Conservation (phyloP, 2,797 vertebrate species). For the Trachops cirrhosus region DNA sequence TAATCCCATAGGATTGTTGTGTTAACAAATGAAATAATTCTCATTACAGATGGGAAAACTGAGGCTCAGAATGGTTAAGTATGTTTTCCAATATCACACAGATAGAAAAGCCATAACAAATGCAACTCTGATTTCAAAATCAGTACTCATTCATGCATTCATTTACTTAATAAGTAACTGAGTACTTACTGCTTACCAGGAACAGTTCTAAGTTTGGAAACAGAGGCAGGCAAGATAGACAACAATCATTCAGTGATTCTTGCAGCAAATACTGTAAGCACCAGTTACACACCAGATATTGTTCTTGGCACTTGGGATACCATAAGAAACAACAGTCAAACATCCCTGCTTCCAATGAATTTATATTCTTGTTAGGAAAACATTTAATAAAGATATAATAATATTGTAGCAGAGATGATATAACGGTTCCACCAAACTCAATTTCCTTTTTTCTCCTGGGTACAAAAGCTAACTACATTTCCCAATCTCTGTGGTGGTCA, state of each 20-base stretch:
- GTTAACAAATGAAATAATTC: not conserved
- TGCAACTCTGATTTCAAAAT: not conserved
- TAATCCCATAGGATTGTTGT: not conserved
- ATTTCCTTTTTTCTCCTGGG: not conserved
- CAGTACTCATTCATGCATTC: not conserved
- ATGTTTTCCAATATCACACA: not conserved
- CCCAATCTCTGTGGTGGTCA: not conserved
- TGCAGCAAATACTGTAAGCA: not conserved
- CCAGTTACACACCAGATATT: not conserved
- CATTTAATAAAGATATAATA: not conserved
- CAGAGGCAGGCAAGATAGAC: not conserved
- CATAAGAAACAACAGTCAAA: conserved; percentile 5
- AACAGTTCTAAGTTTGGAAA: not conserved
- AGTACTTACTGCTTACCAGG: not conserved
- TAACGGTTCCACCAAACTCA: not conserved
- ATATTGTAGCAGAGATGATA: not conserved
- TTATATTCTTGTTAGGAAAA: not conserved
- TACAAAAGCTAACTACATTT: not conserved
- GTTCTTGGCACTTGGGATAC: not conserved
- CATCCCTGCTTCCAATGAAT: not conserved
- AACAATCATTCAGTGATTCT: not conserved
- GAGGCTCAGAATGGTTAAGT: not conserved
- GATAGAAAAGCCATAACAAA: conserved; percentile 3
- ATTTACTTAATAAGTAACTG: not conserved
- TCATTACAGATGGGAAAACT: not conserved